phyloP scores from a whole-genome alignment of 2,888 invertebrate species.

The Yponomeuta sedellus region DNA sequence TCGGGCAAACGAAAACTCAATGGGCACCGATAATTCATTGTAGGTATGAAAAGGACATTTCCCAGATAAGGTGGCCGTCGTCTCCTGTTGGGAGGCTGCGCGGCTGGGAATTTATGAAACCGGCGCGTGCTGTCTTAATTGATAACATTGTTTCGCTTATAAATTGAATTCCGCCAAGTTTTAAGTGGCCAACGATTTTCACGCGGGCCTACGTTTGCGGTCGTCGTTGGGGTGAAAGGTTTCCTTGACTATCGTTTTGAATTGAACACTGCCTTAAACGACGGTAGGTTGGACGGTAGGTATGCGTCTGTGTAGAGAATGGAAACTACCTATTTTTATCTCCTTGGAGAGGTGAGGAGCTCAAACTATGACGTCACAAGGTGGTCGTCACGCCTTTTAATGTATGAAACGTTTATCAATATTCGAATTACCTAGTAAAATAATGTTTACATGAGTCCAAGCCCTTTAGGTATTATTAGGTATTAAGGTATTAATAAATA shows the following conservation, averaged over 20 bases:
- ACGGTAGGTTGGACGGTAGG: too few relatives aligned
- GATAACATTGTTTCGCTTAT: slow-evolving; percentile 8
- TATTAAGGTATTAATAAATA: too few relatives aligned
- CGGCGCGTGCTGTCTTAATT: slow-evolving; percentile 8
- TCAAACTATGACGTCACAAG: too few relatives aligned
- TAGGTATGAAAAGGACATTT: slow-evolving; percentile 48
- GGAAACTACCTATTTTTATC: background rate
- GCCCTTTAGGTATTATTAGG: too few relatives aligned
- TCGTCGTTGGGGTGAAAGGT: background rate
- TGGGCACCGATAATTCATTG: slow-evolving; percentile 46
- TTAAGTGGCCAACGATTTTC: background rate
- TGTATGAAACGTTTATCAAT: too few relatives aligned
- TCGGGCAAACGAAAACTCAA: slow-evolving; percentile 58
- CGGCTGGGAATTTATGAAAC: slow-evolving; percentile 25
- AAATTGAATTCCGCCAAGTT: slow-evolving; percentile 9
- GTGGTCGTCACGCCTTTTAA: too few relatives aligned
- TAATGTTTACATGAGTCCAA: too few relatives aligned
- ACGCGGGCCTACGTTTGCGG: background rate
- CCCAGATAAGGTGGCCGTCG: slow-evolving; percentile 29
- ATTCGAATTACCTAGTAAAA: too few relatives aligned
- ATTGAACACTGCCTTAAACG: background rate
- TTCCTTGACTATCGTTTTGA: background rate
- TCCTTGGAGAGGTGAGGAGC: too few relatives aligned
- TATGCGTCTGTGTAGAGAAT: background rate
- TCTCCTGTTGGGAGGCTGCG: slow-evolving; percentile 25